Base-by-base conservation (phyloP, 2,888 invertebrate genomes). In the Drosophila formosana region DNA sequence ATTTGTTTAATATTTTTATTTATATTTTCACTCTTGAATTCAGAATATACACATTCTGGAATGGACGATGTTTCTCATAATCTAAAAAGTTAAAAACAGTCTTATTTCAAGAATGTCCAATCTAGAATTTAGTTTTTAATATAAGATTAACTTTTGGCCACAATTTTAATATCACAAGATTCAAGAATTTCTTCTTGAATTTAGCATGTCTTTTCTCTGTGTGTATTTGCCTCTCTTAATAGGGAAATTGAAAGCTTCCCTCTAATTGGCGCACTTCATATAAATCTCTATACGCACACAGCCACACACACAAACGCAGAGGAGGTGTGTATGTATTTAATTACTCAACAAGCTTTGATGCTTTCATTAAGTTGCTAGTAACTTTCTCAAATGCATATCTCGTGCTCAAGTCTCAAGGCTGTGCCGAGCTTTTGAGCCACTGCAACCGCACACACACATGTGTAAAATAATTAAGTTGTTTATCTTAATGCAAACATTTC, bases 381-480 rank as follows among this genome's bases (percentile, higher is more conserved):
- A 70, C 63, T 66, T 58, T 23, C 66, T 51, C 56, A 66, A 60
- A 57, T 66, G 72, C 69, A 77, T 56, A 64, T 47, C 39, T 63
- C 23, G 41, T 43, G 52, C 73, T 69, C 66, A 66, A 68, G 47
- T 30, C 50, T 56, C 26, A 39, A 61, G 52, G 37, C 45, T 49
- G 55, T 26, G 55, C 30, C 7, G 26, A 39, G 39, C 39, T 39
- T 45, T 66, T 47, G 32, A 18, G 11, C 26, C 32, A 32, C 13
- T 55, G 56, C 41, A 78, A 66, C 77, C 75, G 39, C 78, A 45
- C 65, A 25, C 60, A 50, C 43, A 51, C 49, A 39, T 52, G 25
- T 39, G 49, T 66, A 78, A 86, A 80, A 88, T 85, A 85, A 86
- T 86, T 86, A 88, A 88, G 85, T 86, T 86, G 83, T 86, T 86